Percentiles rank a stretch among this genome's conserved stretches.
These are phyloP conservation scores for Verasper variegatus DNA, from an alignment of 2,113 vertebrate genomes.

Conservation along the genomic window DNA sequence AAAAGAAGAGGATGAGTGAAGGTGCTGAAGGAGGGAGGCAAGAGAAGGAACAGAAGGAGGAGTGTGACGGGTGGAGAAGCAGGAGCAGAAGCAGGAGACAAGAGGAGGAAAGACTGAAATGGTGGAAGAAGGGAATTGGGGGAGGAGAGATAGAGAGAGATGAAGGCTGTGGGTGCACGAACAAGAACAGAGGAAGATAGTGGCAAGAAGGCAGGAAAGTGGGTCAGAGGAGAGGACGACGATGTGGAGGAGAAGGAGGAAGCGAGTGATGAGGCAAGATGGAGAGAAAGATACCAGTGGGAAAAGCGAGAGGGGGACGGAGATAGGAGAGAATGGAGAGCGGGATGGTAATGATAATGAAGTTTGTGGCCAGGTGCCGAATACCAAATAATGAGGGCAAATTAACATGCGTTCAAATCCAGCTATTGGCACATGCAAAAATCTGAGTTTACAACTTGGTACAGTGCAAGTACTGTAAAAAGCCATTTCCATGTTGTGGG, in stretches of 20 bases:
- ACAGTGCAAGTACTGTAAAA: neutral
- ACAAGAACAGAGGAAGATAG: slow-evolving; percentile 56
- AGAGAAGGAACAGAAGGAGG: slow-evolving; percentile 7
- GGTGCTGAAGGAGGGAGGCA: slow-evolving; percentile 19
- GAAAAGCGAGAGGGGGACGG: slow-evolving; percentile 11
- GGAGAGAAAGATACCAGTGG: slow-evolving; percentile 34
- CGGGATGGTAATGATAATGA: slow-evolving; percentile 27
- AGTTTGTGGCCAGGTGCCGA: slow-evolving; percentile 35
- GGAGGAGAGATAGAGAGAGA: slow-evolving; percentile 31
- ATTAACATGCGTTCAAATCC: neutral
- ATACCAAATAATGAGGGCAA: slow-evolving; percentile 25
- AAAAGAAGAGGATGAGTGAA: slow-evolving; percentile 6
- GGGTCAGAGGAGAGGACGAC: slow-evolving; percentile 67
- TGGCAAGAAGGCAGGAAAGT: slow-evolving; percentile 67
- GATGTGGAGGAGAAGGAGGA: slow-evolving; percentile 49
- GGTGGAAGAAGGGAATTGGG: slow-evolving; percentile 15
- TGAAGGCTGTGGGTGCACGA: slow-evolving; percentile 48
- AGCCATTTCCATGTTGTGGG: neutral
- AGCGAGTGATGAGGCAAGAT: slow-evolving; percentile 42
- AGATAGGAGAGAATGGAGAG: slow-evolving; percentile 25
- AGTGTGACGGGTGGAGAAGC: slow-evolving; percentile 23
- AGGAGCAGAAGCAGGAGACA: slow-evolving; percentile 17
- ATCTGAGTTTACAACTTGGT: neutral
- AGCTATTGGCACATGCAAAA: neutral
- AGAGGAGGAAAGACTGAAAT: slow-evolving; percentile 20